These are phyloP conservation scores for Carcharodon carcharias DNA, from an alignment of 2,797 vertebrate genomes.

Conservation along the genomic window DNA sequence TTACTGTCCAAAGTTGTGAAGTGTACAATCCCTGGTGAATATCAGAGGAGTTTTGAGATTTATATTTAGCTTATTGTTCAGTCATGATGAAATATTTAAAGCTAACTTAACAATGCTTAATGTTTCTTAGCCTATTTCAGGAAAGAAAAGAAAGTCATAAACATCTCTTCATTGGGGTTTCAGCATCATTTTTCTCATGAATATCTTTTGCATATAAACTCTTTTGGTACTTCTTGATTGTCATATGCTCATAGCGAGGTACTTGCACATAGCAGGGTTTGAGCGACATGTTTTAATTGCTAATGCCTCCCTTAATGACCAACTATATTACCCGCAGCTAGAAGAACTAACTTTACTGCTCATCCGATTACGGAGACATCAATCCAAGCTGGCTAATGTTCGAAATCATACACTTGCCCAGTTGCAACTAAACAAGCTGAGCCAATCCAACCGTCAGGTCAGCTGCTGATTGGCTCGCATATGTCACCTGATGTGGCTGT, in stretches of 20 bases:
- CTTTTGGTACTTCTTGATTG: neutral
- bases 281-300: constrained; percentile 42
- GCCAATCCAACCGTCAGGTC: constrained; percentile 84
- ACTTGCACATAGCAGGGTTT: neutral
- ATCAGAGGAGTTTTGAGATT: neutral
- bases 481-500: constrained; percentile 51
- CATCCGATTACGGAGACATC: constrained; percentile 92
- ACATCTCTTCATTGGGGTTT: neutral
- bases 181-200: neutral
- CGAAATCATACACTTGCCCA: constrained; percentile 80
- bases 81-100: neutral
- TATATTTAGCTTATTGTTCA: neutral
- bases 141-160: neutral
- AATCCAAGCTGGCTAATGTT: constrained; percentile 87
- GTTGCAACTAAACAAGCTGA: constrained; percentile 83
- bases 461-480: constrained; percentile 64
- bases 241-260: neutral
- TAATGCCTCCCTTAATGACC: constrained; percentile 65
- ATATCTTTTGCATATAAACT: neutral
- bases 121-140: neutral
- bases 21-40: neutral
- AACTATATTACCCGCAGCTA: constrained; percentile 77
- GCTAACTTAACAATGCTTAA: neutral
- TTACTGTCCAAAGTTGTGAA: neutral
- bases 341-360: constrained; percentile 97